Evolutionary conservation across 2,113 vertebrate genomes (phyloP), one percentile per base, ranked within the genome.

Genomic region (Xyliphius kryptos): DNA sequence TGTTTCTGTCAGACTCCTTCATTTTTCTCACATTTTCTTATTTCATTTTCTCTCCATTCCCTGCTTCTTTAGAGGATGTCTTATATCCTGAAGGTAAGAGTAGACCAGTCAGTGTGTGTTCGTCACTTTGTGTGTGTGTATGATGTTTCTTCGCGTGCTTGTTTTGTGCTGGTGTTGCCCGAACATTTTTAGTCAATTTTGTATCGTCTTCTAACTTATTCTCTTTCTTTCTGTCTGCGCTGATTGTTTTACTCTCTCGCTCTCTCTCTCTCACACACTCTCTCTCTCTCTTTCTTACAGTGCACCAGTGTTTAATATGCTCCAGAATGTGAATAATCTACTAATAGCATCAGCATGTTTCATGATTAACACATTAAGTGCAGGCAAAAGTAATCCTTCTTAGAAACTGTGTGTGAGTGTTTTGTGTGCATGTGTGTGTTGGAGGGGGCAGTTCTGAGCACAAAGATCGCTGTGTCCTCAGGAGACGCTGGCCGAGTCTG

Each of bases 31-130:
- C 88, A 89, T 70, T 73, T 54, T 76, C 61, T 72, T 87, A 87
- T 89, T 59, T 65, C 66, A n/a, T n/a, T n/a, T n/a, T n/a, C n/a
- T n/a, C 84, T 83, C 73, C 85, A 86, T 91, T 82, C 88, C 85
- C 90, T 86, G 85, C 88, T 79, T 83, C 80, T 93, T 79, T 93
- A 98, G 96, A 96, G 96, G 94, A 97, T 98, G 91, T 97, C 96
- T 95, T 98, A 95, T 97, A 95, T 97, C 87, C 90, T 95, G 85
- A 98, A 98, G 96, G 95, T 98, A 97, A 97, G 95, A 88, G 85
- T 92, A 91, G 91, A 86, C 60, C 67, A 63, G 55, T 61, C 40
- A 66, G 17, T 77, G 62, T 76, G 51, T 72, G 41, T 58, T n/a
- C n/a, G 58, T 67, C 26, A n/a, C n/a, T n/a, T n/a, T n/a, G n/a